phyloP scores from a whole-genome alignment of 2,113 vertebrate species.

The Gulo gulo region DNA sequence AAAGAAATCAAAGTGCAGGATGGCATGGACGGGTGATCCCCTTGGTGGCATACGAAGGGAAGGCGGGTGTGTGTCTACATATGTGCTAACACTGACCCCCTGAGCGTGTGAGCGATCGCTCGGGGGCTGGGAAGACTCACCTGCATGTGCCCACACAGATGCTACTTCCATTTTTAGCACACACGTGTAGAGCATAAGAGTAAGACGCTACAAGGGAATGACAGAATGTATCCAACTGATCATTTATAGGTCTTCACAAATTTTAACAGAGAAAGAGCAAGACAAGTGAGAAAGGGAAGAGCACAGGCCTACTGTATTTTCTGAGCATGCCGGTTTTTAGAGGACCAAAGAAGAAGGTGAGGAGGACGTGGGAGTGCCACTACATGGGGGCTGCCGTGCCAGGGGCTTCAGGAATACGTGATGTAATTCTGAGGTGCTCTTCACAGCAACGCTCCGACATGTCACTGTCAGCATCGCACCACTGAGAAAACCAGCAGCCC shows the following conservation, averaged over 20 bases:
- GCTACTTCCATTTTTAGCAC: background rate
- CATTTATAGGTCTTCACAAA: conserved; percentile 8
- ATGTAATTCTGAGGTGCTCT: background rate
- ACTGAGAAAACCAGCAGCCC: background rate
- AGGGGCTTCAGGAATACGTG: background rate
- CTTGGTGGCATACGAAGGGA: background rate
- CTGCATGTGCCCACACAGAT: background rate
- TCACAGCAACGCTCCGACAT: background rate
- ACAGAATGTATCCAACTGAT: background rate
- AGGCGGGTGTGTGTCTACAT: rapidly evolving
- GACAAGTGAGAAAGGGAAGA: background rate
- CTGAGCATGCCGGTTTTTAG: background rate
- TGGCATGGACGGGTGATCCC: rapidly evolving
- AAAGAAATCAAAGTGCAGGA: background rate
- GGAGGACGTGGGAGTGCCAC: background rate
- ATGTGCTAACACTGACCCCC: background rate
- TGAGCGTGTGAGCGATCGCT: background rate
- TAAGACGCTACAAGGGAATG: background rate
- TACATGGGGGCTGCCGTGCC: rapidly evolving
- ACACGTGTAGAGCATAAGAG: background rate
- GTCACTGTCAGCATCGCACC: background rate
- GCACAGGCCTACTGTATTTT: background rate
- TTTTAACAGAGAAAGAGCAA: conserved; percentile 26
- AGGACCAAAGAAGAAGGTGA: background rate
- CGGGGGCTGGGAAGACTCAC: background rate